Evolutionary conservation across 53 echinoderm and acorn worm genomes (phyloP), one percentile per base, ranked within the genome.

Genomic region (Holothuria leucospilota): DNA sequence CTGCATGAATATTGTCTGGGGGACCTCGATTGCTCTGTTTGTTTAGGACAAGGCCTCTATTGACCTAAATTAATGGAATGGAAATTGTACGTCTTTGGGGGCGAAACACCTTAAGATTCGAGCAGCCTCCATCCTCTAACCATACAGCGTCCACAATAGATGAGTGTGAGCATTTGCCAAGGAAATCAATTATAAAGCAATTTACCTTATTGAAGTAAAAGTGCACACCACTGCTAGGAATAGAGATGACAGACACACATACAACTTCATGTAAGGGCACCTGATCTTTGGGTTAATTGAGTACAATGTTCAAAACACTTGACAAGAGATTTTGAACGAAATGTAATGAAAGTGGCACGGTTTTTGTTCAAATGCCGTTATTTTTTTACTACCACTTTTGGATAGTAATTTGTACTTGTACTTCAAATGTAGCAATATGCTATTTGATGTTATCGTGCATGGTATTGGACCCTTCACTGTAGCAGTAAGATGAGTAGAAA

Each of bases 61-160:
- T 75, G 75, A 75, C 75, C 75, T 46, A 49, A 75, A 75, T 75
- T 75, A 75, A 75, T 75, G 75, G 75, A 75, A 75, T 75, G 75
- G 75, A 75, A 75, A 75, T 75, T 75, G 20, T 70, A 12, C 49
- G 53, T 75, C 75, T 75, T 75, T 51, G 27, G 52, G 75, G 51
- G 25, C 27, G 25, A 52, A 51, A 51, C 75, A 75, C 53, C 25
- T 26, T 72, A 72, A 72, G 23, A 46, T 72, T 39, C 72, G 15
- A 39, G 72, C 72, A 46, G 52, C 75, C 52, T 75, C 53, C 24
- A 39, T 29, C 39, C 13, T 71, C 13, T 38, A 56, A 41, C 71
- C 13, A 42, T 51, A 49, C 49, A 75, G 51, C 26, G 24, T 75
- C 49, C 39, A 49, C 51, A 27, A 49, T 51, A 42, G 52, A 51